phyloP scores from a whole-genome alignment of 1,140 invertebrate genomes.

The Drosophila dunni region DNA sequence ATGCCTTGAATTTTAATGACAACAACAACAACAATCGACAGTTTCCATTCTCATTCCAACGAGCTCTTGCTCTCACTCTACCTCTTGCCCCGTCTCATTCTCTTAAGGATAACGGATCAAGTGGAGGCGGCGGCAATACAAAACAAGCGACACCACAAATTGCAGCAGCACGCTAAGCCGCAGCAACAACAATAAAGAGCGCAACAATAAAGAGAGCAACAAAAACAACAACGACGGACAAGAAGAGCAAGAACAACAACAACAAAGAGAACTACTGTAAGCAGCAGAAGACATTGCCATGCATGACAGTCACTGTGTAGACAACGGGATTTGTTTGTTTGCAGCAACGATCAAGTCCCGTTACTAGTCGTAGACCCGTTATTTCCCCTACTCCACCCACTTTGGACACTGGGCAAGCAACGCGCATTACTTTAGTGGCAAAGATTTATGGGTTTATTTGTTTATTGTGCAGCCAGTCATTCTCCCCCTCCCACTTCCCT shows the following conservation, averaged over 20 bases:
- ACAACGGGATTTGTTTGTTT: conserved; percentile 76
- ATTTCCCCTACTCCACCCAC: background rate
- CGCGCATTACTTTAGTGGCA: conserved; percentile 61
- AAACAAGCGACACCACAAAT: conserved; percentile 77
- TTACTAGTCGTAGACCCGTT: conserved; percentile 11
- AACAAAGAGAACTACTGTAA: background rate
- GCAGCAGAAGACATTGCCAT: conserved; percentile 61
- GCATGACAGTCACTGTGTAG: conserved; percentile 65
- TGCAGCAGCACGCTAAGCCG: conserved; percentile 63
- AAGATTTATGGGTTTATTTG: conserved; percentile 80
- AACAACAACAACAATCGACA: conserved; percentile 53
- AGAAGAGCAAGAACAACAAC: conserved; percentile 1
- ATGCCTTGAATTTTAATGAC: conserved; percentile 83
- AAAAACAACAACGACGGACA: conserved; percentile 17
- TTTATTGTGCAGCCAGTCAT: conserved; percentile 46
- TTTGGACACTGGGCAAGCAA: conserved; percentile 14
- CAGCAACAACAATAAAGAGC: conserved; percentile 12
- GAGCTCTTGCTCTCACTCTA: background rate
- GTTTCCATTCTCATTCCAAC: conserved; percentile 11
- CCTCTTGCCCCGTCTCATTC: conserved; percentile 7
- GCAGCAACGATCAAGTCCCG: conserved; percentile 59
- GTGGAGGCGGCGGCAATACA: conserved; percentile 65
- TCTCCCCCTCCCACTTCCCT: background rate
- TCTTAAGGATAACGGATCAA: conserved; percentile 78
- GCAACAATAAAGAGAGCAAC: conserved; percentile 4